A percentile compares a stretch with the other conserved stretches of the same genome.
phyloP scores from a whole-genome alignment of 2,797 vertebrate species.

The Pteropus rufus region DNA sequence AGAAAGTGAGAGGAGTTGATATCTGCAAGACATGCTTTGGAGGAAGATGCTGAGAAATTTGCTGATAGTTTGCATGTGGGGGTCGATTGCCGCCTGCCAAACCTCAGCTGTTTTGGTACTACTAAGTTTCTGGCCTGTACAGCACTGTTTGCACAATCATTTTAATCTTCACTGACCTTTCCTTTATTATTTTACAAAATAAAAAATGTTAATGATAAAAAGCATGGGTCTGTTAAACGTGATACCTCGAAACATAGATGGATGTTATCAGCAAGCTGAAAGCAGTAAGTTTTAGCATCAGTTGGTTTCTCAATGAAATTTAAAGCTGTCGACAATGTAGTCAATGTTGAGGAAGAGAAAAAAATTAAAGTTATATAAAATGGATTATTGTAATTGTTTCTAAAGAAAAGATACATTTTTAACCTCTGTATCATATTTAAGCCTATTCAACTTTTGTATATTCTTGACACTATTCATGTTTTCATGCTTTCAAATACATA shows the following conservation, averaged over 20 bases:
- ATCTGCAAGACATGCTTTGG: neutral
- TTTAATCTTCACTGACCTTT: neutral
- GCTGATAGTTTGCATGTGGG: neutral
- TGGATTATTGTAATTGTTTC: neutral
- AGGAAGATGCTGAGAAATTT: neutral
- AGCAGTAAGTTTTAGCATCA: neutral
- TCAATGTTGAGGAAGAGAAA: neutral
- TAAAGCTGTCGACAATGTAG: neutral
- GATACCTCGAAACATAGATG: neutral
- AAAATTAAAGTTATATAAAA: neutral
- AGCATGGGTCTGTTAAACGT: neutral
- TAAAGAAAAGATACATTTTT: neutral
- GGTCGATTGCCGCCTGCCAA: neutral
- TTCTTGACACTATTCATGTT: neutral
- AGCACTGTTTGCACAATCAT: neutral
- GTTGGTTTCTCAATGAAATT: neutral
- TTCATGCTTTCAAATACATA: neutral
- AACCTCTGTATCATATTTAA: neutral
- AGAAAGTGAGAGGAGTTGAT: neutral
- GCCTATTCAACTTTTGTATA: neutral
- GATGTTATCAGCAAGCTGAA: neutral
- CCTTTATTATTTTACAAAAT: slow-evolving; percentile 12
- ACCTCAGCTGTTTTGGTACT: neutral
- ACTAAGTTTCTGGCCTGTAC: neutral
- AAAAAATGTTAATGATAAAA: slow-evolving; percentile 9